Percentiles rank a stretch among this genome's conserved stretches.
Evolutionary conservation across 1,140 invertebrate species (phyloP).

Genomic region (Archivesica marissinica): DNA sequence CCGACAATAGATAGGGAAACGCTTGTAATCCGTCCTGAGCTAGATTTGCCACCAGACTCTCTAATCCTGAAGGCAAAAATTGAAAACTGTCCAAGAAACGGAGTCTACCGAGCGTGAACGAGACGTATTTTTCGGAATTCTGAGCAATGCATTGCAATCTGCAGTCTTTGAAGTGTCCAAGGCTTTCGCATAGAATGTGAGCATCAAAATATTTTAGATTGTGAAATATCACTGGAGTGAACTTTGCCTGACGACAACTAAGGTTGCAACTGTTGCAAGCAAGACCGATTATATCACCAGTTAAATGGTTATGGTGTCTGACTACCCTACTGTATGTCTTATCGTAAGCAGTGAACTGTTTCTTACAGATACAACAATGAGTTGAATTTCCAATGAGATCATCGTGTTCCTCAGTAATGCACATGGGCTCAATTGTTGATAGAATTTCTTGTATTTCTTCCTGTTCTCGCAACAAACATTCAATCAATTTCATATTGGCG

Average conservation of each 20-base stretch:
- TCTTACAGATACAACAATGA: conserved; percentile 38
- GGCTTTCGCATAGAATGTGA: conserved; percentile 77
- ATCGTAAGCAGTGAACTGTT: no score
- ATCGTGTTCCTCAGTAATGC: not conserved
- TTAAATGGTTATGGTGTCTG: conserved; percentile 55
- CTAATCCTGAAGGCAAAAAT: conserved; percentile 46
- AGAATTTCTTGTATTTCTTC: conserved; percentile 29
- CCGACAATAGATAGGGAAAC: conserved; percentile 28
- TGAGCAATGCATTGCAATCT: conserved; percentile 79
- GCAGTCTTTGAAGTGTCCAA: conserved; percentile 69
- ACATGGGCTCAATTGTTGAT: not conserved
- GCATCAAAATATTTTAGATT: conserved; percentile 82
- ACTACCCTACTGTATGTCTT: not conserved
- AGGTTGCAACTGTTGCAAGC: no score
- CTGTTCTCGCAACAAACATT: conserved; percentile 7
- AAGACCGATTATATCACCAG: conserved; percentile 50
- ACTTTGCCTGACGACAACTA: conserved; percentile 32
- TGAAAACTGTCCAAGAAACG: conserved; percentile 55
- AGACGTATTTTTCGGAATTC: conserved; percentile 80
- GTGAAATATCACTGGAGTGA: conserved; percentile 82
- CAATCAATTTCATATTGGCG: not conserved
- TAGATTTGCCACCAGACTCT: conserved; percentile 42
- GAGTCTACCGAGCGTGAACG: conserved; percentile 52
- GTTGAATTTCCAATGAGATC: not conserved
- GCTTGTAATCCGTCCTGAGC: conserved; percentile 16